A percentile compares a stretch with the other conserved stretches of the same genome.
phyloP scores from a whole-genome alignment of 2,113 vertebrate genomes.

The Sturnira hondurensis region DNA sequence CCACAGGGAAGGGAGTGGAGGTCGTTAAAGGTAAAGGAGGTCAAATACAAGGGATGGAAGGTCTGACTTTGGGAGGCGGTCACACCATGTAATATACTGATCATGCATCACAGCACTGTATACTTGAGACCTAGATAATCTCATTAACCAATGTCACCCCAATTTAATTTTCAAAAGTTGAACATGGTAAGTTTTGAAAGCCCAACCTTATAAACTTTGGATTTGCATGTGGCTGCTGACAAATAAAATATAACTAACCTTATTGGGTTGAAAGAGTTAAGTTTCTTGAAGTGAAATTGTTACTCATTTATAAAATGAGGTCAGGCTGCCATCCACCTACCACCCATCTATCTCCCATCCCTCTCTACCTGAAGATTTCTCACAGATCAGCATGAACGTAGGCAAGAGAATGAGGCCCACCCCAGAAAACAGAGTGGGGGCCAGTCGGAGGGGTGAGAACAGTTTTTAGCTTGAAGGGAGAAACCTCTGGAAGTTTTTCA shows the following conservation, averaged over 20 bases:
- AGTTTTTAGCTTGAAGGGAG: background rate
- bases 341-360: background rate
- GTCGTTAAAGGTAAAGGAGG: background rate
- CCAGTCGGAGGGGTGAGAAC: background rate
- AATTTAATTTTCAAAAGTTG: background rate
- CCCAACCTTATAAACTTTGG: background rate
- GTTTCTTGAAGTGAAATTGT: constrained; percentile 13
- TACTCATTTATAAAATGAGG: background rate
- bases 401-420: background rate
- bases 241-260: background rate
- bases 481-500: background rate
- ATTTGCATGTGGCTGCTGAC: background rate
- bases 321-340: background rate
- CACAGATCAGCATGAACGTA: background rate
- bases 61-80: background rate
- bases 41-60: background rate
- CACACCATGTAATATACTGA: background rate
- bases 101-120: background rate
- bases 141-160: background rate
- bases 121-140: too few relatives aligned
- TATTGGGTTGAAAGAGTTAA: constrained; percentile 21
- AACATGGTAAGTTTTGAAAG: background rate
- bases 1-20: background rate
- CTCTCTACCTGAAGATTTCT: background rate
- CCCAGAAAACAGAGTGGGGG: background rate